These are phyloP conservation scores for Chloropsis cyanopogon DNA, from an alignment of 2,113 vertebrate genomes.

Conservation along the genomic window DNA sequence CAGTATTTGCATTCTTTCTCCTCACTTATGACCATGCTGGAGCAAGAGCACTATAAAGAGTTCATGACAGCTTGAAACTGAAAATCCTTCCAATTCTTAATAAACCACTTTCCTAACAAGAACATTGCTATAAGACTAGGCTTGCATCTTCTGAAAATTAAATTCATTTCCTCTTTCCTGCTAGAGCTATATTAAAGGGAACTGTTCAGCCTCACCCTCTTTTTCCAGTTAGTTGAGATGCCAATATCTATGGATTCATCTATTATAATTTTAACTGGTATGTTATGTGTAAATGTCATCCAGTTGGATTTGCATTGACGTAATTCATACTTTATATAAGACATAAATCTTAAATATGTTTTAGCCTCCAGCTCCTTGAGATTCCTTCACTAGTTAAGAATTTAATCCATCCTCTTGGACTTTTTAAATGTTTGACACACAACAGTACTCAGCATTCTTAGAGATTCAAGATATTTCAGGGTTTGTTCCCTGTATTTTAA, in stretches of 20 bases:
- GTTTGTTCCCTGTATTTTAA: not conserved
- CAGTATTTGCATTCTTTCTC: not conserved
- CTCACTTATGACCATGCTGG: not conserved
- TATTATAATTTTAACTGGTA: not conserved
- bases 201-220: not conserved
- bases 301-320: not conserved
- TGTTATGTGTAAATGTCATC: not conserved
- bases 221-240: not conserved
- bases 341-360: not conserved
- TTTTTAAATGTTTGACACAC: not conserved
- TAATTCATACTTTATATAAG: not conserved
- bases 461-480: not conserved
- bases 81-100: not conserved
- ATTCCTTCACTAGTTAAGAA: not conserved
- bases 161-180: not conserved
- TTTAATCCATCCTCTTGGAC: not conserved
- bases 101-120: not conserved
- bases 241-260: not conserved
- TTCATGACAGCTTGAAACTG: not conserved
- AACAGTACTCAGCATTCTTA: not conserved
- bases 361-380: not conserved
- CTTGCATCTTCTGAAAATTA: not conserved
- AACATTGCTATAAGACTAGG: not conserved
- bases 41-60: not conserved
- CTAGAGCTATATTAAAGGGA: not conserved